Evolutionary conservation across 2,888 invertebrate species (phyloP), one percentile per base, ranked within the genome.

Genomic region (Scaptomyza caliginosa): DNA sequence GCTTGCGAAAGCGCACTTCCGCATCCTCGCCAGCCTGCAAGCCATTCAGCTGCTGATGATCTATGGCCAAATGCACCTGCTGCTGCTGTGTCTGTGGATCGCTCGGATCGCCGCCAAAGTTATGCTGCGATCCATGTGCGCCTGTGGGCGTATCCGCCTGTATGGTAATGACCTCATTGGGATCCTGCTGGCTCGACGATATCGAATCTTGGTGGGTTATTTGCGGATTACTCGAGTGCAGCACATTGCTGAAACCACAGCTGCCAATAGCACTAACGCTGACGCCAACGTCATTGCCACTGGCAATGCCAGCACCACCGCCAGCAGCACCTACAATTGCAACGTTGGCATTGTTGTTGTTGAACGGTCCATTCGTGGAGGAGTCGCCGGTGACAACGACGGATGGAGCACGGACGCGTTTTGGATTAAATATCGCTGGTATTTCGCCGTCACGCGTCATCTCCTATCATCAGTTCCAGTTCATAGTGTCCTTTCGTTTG

Each of bases 391-490:
- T 94, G 74, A 95, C 94, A 85, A 95, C 94, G 73, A 94, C 94
- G 55, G 94, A 94, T 72, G 94, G 94, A 62, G 94, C 93, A 67
- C 94, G 93, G 58, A 94, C 94, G 76, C 94, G 92, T 89, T 94
- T 94, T 40, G 96, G 96, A 92, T 96, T 95, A 92, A 96, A 96
- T 89, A 96, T 96, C 75, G 96, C 95, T 76, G 95, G 94, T 92
- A 96, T 94, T 91, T 96, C 95, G 84, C 94, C 94, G 93, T 95
- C 95, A 77, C 94, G 93, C 75, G 94, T 94, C 95, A 94, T 94
- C 51, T 80, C 28, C 10, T 90, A 77, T 85, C 81, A 86, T 74
- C 83, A 87, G 28, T 51, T 67, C 21, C 45, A 43, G 45, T 63
- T 58, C 69, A 68, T 73, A 68, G 46, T 69, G 73, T 60, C 39